These are phyloP conservation scores for Anastatus disparis DNA, from an alignment of 1,140 invertebrate species.

Conservation along the genomic window DNA sequence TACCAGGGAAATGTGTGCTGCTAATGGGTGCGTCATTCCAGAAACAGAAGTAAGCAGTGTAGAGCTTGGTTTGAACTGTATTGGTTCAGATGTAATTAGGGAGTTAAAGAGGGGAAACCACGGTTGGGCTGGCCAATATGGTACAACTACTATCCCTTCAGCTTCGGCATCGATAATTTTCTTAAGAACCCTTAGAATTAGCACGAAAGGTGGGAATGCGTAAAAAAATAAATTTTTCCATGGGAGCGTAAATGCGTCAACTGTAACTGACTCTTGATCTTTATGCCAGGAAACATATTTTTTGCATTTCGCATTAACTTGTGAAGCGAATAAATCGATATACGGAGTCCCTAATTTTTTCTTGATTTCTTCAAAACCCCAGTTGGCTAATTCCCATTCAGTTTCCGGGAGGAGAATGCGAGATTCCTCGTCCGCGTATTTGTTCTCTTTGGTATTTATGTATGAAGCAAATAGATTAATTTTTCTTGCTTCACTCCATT, in stretches of 20 bases:
- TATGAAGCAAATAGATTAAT: conserved; percentile 22
- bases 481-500: not conserved
- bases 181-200: not conserved
- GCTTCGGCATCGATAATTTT: too few relatives aligned
- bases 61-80: too few relatives aligned
- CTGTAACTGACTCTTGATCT: not conserved
- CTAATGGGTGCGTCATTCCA: not conserved
- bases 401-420: not conserved
- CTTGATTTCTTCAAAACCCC: not conserved
- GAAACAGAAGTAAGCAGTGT: not conserved
- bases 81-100: too few relatives aligned
- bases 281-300: not conserved
- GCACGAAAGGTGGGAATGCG: too few relatives aligned
- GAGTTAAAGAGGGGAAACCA: conserved; percentile 55
- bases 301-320: not conserved
- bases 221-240: too few relatives aligned
- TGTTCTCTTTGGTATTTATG: not conserved
- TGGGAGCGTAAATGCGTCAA: too few relatives aligned
- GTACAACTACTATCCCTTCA: too few relatives aligned
- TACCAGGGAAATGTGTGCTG: not conserved
- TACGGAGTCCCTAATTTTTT: not conserved
- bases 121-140: conserved; percentile 46
- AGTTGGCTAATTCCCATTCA: not conserved
- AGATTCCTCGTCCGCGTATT: conserved; percentile 4
- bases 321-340: not conserved